Base-by-base conservation (phyloP, 92 coral and sea anemone genomes). In the Blastomussa wellsi region DNA sequence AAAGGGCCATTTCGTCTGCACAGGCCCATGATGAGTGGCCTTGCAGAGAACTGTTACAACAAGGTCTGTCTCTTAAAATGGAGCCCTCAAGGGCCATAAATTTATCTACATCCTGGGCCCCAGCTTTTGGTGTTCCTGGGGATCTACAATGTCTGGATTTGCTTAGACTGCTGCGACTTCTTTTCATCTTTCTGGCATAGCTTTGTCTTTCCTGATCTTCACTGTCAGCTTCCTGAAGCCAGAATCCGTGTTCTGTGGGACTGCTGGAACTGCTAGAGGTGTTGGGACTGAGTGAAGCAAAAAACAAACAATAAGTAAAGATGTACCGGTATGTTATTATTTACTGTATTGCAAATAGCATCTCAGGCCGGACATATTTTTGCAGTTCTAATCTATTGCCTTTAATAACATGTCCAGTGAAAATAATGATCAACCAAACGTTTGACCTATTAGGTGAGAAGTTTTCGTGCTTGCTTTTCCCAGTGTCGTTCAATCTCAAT, bases 181-280 rank as follows among this genome's bases (percentile, higher is more conserved):
- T 83, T 73, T 76, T 86, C 17, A 72, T 91, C 39, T 75, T 88
- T 69, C 79, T 92, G 82, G 38, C 33, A 62, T 32, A 72, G 83
- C 44, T 76, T 75, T 73, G 86, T 49, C 16, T 89, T 77, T 91
- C 84, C 36, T 83, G 81, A 8, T 86, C 88, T 19, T 85, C 91
- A n/a, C 83, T 86, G 35, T 88, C 93, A 3, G 62, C 55, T 8
- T 87, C 82, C 39, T 84, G 86, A 35, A 80, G 87, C 88, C 90
- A 91, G 53, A 85, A 74, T 35, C 76, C 74, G 39, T 84, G 90
- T 48, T 90, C 88, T 15, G 95, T 90, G 0, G 95, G 97, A 69
- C 97, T 94, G 59, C 95, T 87, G 51, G 97, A 94, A 77, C 97
- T 94, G 55, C 97, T 94, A 5, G 97, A 91, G 19, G 95, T 91